Evolutionary conservation across 2,888 invertebrate genomes (phyloP), one percentile per base, ranked within the genome.

Genomic region (Andrena hattorfiana): DNA sequence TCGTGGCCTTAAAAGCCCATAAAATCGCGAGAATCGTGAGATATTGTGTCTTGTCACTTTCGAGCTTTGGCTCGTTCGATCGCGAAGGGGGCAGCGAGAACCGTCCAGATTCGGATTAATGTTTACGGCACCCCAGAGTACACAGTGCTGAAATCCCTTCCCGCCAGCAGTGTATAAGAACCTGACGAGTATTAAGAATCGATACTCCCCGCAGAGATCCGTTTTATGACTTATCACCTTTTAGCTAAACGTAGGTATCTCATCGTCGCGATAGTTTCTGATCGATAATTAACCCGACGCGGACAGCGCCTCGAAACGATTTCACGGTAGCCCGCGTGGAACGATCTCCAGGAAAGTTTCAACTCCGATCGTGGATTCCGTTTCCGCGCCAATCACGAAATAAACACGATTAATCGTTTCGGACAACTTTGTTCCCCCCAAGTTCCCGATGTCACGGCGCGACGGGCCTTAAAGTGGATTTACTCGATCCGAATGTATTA

Each of bases 401-500:
- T 79, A 84, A 85, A 87, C 81, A 74, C 77, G 81, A 85, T 87
- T 87, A 85, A 85, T 87, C 84, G 87, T 73, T 77, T 70, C 72
- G 66, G 79, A 82, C 81, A 87, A 85, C 82, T 84, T 73, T 77
- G 75, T 48, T 69, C 56, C 69, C 69, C 48, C 54, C 54, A 77
- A 77, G 77, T 82, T 77, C 51, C 62, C 78, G 73, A 69, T 62
- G 30, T 48, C 59, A 68, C 60, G 77, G 56, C 72, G 80, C 75
- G 73, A 68, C 76, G 79, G 70, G 71, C 85, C 73, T 87, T 86
- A 85, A 86, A 88, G 86, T 85, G 81, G 88, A 86, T 88, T 86
- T 88, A 84, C 85, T 81, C 86, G 88, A 88, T 88, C 83, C 88
- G 83, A 88, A 88, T 88, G 88, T 81, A 88, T 88, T 88, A 88